phyloP scores from a whole-genome alignment of 2,888 invertebrate genomes.

The Octodonta nipae region DNA sequence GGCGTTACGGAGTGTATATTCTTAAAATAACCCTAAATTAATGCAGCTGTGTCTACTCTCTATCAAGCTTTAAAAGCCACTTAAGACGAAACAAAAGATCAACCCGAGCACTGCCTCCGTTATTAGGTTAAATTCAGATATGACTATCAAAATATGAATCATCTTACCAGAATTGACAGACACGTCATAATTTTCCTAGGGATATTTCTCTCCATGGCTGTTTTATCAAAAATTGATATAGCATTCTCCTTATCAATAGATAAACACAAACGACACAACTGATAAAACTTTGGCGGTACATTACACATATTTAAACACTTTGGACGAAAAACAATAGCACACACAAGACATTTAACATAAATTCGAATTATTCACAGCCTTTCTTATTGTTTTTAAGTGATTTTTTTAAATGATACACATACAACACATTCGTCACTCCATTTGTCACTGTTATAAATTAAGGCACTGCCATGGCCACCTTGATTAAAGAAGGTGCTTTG shows the following conservation, averaged over 20 bases:
- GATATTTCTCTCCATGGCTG: slow-evolving; percentile 49
- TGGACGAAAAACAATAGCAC: slow-evolving; percentile 31
- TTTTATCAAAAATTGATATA: slow-evolving; percentile 65
- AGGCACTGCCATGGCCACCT: slow-evolving; percentile 37
- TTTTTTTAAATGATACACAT: slow-evolving; percentile 23
- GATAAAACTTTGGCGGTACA: slow-evolving; percentile 83
- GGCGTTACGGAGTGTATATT: slow-evolving; percentile 22
- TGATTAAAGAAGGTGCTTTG: slow-evolving; percentile 31
- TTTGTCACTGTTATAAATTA: slow-evolving; percentile 25
- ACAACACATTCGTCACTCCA: slow-evolving; percentile 20
- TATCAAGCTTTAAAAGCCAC: slow-evolving; percentile 17
- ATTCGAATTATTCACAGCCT: slow-evolving; percentile 31
- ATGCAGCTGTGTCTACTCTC: slow-evolving; percentile 25
- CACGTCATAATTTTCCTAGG: slow-evolving; percentile 58
- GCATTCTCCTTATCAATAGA: slow-evolving; percentile 48
- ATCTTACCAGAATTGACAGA: slow-evolving; percentile 65
- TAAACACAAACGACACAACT: slow-evolving; percentile 88
- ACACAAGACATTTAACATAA: slow-evolving; percentile 31
- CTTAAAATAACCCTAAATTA: slow-evolving; percentile 22
- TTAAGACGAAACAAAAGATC: slow-evolving; percentile 15
- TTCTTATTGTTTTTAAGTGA: slow-evolving; percentile 27
- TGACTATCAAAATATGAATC: slow-evolving; percentile 24
- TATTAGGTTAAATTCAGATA: slow-evolving; percentile 20
- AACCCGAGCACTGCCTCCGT: slow-evolving; percentile 10
- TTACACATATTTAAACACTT: slow-evolving; percentile 58